These are phyloP conservation scores for Pelmatolapia mariae DNA, from an alignment of 2,113 vertebrate species.

Conservation along the genomic window DNA sequence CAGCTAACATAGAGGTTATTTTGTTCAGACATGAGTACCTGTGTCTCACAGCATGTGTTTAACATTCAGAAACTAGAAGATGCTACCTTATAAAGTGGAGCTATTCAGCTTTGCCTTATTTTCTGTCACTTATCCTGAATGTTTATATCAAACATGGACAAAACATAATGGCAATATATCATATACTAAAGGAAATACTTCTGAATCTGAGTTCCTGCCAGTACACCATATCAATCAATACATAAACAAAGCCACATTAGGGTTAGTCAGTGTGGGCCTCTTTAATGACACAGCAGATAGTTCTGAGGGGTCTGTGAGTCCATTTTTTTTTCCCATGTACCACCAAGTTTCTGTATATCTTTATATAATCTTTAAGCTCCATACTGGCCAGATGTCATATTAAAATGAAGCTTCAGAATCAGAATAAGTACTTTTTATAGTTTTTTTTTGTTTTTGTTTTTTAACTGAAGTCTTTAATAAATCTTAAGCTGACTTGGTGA, in stretches of 20 bases:
- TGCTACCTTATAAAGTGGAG: background rate
- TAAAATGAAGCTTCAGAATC: background rate
- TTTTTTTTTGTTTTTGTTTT: background rate
- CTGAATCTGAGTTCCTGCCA: background rate
- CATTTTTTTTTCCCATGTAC: background rate
- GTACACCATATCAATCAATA: fast-evolving
- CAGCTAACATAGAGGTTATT: background rate
- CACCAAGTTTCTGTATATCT: background rate
- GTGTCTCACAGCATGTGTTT: background rate
- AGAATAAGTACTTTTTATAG: background rate
- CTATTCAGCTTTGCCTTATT: background rate
- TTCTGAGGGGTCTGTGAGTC: background rate
- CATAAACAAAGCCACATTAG: background rate
- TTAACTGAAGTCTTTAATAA: background rate
- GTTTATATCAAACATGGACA: background rate
- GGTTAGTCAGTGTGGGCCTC: background rate
- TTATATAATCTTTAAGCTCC: background rate
- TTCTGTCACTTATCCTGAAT: background rate
- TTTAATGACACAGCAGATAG: background rate
- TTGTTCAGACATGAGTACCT: no score
- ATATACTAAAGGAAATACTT: background rate
- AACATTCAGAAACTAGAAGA: background rate
- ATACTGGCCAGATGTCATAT: background rate
- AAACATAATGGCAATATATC: background rate
- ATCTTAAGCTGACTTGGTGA: background rate